phyloP scores from a whole-genome alignment of 2,888 invertebrate species.

The Acronicta leporina region DNA sequence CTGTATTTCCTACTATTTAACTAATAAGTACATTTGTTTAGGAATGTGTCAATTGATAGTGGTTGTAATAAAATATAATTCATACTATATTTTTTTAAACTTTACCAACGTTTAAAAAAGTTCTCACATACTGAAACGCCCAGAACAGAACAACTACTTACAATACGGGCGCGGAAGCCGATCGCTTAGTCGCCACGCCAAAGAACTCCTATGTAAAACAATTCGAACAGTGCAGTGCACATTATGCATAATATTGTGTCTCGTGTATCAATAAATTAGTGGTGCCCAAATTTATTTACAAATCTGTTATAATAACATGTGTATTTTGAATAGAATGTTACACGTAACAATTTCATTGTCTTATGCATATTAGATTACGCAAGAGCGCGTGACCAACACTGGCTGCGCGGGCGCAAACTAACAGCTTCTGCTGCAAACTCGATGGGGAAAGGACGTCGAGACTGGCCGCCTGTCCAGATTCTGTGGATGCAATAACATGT shows the following conservation, averaged over 20 bases:
- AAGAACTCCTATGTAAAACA: neutral
- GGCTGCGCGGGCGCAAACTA: constrained; percentile 25
- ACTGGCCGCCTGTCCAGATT: constrained; percentile 46
- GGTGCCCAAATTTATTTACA: constrained; percentile 8
- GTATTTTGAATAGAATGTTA: constrained; percentile 40
- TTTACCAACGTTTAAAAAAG: too few species aligned
- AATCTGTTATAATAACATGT: constrained; percentile 37
- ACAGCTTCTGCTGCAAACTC: constrained; percentile 19
- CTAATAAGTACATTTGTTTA: too few species aligned
- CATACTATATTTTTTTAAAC: too few species aligned
- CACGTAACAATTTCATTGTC: constrained; percentile 59
- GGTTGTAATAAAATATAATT: too few species aligned
- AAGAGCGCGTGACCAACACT: constrained; percentile 56
- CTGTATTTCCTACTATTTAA: too few species aligned
- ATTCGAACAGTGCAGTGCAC: constrained; percentile 3
- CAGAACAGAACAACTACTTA: too few species aligned
- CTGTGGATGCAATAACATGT: constrained; percentile 41
- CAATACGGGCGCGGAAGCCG: too few species aligned
- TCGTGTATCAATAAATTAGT: constrained; percentile 4
- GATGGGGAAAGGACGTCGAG: constrained; percentile 54
- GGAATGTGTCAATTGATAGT: too few species aligned
- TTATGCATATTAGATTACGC: constrained; percentile 67
- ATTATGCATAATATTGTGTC: constrained; percentile 3
- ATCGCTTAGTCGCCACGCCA: too few species aligned
- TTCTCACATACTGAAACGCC: too few species aligned